Evolutionary conservation across 2,888 invertebrate species (phyloP).

Genomic region (Dendrolimus houi): DNA sequence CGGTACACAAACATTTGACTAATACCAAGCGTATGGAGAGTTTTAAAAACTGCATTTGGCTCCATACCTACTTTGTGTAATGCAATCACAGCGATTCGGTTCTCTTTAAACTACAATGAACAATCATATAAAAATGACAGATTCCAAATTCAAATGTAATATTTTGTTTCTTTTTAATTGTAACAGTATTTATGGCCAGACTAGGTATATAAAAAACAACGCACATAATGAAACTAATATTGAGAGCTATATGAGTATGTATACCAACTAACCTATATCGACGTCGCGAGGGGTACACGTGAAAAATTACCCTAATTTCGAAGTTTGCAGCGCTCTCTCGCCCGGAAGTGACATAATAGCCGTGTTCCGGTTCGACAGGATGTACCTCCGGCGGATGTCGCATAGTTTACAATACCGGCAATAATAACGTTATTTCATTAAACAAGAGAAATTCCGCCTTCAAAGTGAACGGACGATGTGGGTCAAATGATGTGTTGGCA

Average conservation of each 20-base stretch:
- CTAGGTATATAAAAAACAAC: too few species aligned
- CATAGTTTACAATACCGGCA: constrained; percentile 8
- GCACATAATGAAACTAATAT: constrained; percentile 11
- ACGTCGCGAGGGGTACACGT: constrained; percentile 5
- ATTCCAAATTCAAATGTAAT: too few species aligned
- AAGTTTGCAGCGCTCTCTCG: constrained; percentile 25
- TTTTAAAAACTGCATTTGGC: too few species aligned
- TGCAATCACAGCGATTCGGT: too few species aligned
- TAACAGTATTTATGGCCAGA: too few species aligned
- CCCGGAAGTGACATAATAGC: constrained; percentile 47
- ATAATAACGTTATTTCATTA: constrained; percentile 10
- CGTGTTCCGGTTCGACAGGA: constrained; percentile 42
- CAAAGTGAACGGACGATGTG: constrained; percentile 5
- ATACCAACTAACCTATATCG: not conserved
- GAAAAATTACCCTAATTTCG: constrained; percentile 39
- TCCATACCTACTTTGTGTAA: too few species aligned
- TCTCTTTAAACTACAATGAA: too few species aligned
- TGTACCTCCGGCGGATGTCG: constrained; percentile 27
- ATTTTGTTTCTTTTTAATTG: too few species aligned
- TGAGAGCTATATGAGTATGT: constrained; percentile 12
- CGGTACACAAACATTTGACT: too few species aligned
- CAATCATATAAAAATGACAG: too few species aligned
- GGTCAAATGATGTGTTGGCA: constrained; percentile 1
- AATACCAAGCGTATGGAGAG: too few species aligned
- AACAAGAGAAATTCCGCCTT: constrained; percentile 1